Evolutionary conservation across 2,888 invertebrate species (phyloP), one percentile per base, ranked within the genome.

Genomic region (Hedychridium roseum): DNA sequence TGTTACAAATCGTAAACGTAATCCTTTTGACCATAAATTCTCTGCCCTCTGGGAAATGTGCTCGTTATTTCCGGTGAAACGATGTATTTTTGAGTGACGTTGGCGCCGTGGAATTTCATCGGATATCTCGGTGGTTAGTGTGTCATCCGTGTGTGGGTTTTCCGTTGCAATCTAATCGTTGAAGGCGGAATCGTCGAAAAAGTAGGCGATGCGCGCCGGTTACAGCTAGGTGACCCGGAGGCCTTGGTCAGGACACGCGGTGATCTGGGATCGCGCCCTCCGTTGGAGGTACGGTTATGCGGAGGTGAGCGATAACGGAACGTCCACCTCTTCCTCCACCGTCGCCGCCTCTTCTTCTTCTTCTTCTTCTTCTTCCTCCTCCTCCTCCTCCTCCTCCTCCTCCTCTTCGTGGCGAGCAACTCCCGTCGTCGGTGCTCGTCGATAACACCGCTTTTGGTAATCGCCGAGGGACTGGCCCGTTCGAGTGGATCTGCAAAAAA

Each of bases 251-350:
- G 63, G 61, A 66, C 60, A 62, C 61, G 68, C 71, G 68, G 67
- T 70, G 70, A 72, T 68, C 69, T 67, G 60, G 62, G 71, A 70
- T 72, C 70, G 71, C 71, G 70, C 73, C 73, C 73, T 70, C 66
- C 57, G 64, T 56, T 54, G 54, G 64, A 68, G 67, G 64, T 70
- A 71, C 71, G 70, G 71, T 71, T 71, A 71, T 67, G 62, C 49
- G 64, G 60, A 64, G 61, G 61, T 62, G 60, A 62, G 57, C 54
- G 54, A 57, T 66, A 66, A 66, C 63, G 63, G 65, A 65, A 60
- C 51, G 54, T 46, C 50, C 53, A 54, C 57, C 54, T 51, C 46
- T 53, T 49, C 44, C 46, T 43, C 9, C 21, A 15, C 31, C 35
- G 23, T 21, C 38, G 32, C 32, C 36, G 23, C 27, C 38, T 44